Conservation (phyloP, 2,888 invertebrate genomes). For the Tiphia femorata region DNA sequence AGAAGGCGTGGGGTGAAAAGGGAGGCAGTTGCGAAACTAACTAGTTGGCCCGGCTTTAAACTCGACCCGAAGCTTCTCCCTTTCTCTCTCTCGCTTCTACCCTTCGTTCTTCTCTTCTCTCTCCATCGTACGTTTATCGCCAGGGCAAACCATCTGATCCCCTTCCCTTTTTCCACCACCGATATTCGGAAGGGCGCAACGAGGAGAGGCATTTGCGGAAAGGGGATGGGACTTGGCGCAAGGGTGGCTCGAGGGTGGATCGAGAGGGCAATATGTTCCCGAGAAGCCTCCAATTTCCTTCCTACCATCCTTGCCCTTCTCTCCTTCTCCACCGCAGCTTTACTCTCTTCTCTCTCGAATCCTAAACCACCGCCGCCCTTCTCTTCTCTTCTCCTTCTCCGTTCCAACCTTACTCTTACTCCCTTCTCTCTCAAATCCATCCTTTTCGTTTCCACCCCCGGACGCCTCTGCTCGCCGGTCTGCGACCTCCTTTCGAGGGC, state of each 20-base stretch:
- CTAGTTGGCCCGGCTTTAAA: constrained; percentile 45
- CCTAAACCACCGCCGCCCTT: too few relatives aligned
- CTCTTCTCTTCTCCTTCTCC: too few relatives aligned
- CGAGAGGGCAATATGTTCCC: constrained; percentile 54
- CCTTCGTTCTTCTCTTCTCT: neutral
- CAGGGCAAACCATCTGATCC: constrained; percentile 7
- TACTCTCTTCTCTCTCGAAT: constrained; percentile 1
- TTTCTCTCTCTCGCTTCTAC: neutral
- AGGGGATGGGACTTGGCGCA: too few relatives aligned
- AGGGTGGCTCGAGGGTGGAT: constrained; percentile 42
- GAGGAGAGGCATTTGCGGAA: neutral
- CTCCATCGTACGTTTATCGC: neutral
- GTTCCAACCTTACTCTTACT: too few relatives aligned
- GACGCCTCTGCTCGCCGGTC: too few relatives aligned
- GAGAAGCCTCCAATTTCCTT: constrained; percentile 57
- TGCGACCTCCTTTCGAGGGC: neutral
- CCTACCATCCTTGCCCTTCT: constrained; percentile 30
- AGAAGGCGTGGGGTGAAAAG: constrained; percentile 21
- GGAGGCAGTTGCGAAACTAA: constrained; percentile 44
- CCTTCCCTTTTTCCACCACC: neutral
- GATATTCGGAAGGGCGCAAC: neutral
- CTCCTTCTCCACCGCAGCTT: constrained; percentile 23
- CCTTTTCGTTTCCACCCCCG: too few relatives aligned
- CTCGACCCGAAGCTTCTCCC: constrained; percentile 21
- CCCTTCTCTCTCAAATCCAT: too few relatives aligned